Base-by-base conservation (phyloP, 1,140 invertebrate species). In the Drosophila nannoptera region DNA sequence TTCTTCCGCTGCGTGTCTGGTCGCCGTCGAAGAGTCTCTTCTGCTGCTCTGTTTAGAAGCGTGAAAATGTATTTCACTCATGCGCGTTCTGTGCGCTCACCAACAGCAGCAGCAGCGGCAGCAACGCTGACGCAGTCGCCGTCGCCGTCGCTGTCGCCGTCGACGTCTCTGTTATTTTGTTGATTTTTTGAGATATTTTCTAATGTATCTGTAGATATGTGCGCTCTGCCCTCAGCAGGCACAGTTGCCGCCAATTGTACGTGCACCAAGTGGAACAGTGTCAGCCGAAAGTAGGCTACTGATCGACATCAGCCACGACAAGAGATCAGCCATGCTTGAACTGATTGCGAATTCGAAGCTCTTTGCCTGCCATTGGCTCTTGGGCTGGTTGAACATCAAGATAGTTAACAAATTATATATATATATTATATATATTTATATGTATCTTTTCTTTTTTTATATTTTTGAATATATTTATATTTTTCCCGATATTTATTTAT, bases 161-260 rank as follows among this genome's bases (percentile, higher is more conserved):
- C 45, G 50, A 58, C 50, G 55, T 48, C 60, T 33, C 55, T 71
- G 65, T 74, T 81, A 68, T 77, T 72, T 75, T 84, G 81, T 86
- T 86, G 81, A 86, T 86, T 87, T 69, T 87, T 86, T 86, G 82
- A 86, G 81, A 87, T 86, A 87, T 86, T 86, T 86, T 77, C 77
- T 81, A 86, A 77, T 86, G 81, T 86, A 86, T 83, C 78, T 83
- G 73, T 81, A 74, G 67, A 77, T 81, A 76, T 81, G 60, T 60
- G 55, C 54, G 48, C 45, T 70, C 46, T 60, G 55, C 56, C 36
- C 43, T 64, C 42, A 59, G 46, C 31, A 38, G 50, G 49, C 35
- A 83, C 60, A 84, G 56, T 80, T 35, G 14, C 35, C 36, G 42
- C 69, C 9, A 77, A 63, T 63, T 74, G 69, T 84, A 52, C 46